A percentile compares a stretch with the other conserved stretches of the same genome.
Conservation (phyloP, 1,140 invertebrate species). For the Drosophila arawakana region DNA sequence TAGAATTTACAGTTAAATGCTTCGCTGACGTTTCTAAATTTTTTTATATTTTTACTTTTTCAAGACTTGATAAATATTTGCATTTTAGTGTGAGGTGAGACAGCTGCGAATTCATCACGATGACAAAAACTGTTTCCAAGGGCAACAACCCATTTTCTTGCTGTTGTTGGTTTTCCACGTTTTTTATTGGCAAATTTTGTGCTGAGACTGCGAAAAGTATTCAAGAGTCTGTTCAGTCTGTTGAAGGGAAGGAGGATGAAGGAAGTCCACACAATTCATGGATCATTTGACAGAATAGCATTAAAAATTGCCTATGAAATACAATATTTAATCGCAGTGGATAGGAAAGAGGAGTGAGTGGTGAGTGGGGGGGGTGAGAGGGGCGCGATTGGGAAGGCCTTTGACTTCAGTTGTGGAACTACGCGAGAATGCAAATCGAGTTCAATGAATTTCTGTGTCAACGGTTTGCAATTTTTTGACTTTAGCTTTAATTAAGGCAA, state of each 20-base stretch:
- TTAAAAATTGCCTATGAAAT: slow-evolving; percentile 13
- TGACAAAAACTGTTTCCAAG: slow-evolving; percentile 25
- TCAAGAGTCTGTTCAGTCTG: neutral
- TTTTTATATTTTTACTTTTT: neutral
- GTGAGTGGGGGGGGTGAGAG: slow-evolving; percentile 2
- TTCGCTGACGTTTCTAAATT: slow-evolving; percentile 13
- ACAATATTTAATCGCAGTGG: neutral
- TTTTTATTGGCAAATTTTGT: slow-evolving; percentile 2
- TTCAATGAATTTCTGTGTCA: slow-evolving; percentile 79
- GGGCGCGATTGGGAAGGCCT: slow-evolving; percentile 34
- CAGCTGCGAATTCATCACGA: slow-evolving; percentile 21
- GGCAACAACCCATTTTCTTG: slow-evolving; percentile 23
- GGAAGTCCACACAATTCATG: slow-evolving; percentile 50
- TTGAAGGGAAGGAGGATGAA: neutral
- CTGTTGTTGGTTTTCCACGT: slow-evolving; percentile 3
- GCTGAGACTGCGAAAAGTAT: slow-evolving; percentile 4
- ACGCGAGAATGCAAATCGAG: slow-evolving; percentile 52
- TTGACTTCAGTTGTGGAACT: slow-evolving; percentile 45
- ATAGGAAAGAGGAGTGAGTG: neutral
- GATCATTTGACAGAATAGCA: slow-evolving; percentile 59
- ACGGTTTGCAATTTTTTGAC: slow-evolving; percentile 58
- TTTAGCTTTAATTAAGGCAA: slow-evolving; percentile 44
- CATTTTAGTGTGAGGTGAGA: slow-evolving; percentile 9
- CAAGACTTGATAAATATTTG: slow-evolving; percentile 15
- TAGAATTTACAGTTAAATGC: slow-evolving; percentile 3